Conservation (phyloP, 2,888 invertebrate species). For the Athalia cordata region DNA sequence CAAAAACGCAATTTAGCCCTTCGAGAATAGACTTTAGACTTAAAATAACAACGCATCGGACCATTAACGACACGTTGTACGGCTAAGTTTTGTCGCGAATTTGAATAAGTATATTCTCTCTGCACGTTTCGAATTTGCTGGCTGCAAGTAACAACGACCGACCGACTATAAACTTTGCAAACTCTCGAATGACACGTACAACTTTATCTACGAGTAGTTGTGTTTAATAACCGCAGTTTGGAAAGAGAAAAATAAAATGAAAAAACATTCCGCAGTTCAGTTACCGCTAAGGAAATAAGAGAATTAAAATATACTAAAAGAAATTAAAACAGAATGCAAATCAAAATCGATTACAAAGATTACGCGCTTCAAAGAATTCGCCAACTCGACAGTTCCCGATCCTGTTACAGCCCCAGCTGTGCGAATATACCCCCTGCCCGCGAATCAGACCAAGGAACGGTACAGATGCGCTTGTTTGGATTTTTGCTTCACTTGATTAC, state of each 20-base stretch:
- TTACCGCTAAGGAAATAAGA: neutral
- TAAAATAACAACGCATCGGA: constrained; percentile 60
- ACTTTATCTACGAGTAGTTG: neutral
- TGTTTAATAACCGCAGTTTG: neutral
- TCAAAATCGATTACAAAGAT: constrained; percentile 36
- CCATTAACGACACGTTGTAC: constrained; percentile 52
- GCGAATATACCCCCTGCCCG: constrained; percentile 43
- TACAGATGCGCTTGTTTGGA: constrained; percentile 60
- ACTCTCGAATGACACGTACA: neutral
- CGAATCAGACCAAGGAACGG: constrained; percentile 47
- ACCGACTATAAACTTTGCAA: neutral
- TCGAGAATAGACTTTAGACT: constrained; percentile 54
- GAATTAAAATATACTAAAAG: neutral
- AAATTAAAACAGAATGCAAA: constrained; percentile 36
- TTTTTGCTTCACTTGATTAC: constrained; percentile 59
- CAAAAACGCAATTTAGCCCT: constrained; percentile 60
- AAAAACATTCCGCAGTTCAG: neutral
- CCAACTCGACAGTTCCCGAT: constrained; percentile 51
- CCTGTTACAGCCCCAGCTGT: constrained; percentile 50
- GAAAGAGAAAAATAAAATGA: neutral
- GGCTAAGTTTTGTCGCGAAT: constrained; percentile 21
- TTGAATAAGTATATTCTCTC: constrained; percentile 36
- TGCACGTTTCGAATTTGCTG: constrained; percentile 9
- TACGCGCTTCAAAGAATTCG: constrained; percentile 40
- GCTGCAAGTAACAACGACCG: constrained; percentile 2